These are phyloP conservation scores for Nebria brevicollis DNA, from an alignment of 2,888 invertebrate species.

Conservation along the genomic window DNA sequence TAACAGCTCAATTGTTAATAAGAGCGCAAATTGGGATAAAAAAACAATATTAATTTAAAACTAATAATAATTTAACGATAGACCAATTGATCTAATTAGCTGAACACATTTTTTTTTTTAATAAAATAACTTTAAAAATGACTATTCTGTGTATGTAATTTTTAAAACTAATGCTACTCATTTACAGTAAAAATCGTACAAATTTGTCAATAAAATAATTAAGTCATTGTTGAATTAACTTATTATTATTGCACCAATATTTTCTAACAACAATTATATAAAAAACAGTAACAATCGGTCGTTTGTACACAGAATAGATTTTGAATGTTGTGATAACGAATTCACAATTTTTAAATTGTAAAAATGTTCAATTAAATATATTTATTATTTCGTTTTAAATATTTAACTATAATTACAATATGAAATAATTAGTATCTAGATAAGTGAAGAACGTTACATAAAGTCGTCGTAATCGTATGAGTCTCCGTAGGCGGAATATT, in stretches of 20 bases:
- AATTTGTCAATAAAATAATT: too few relatives aligned
- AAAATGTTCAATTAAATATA: conserved; percentile 32
- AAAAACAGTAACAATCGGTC: conserved; percentile 26
- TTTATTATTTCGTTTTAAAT: conserved; percentile 33
- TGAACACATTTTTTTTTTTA: conserved; percentile 14
- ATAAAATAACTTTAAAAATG: background rate
- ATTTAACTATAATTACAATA: conserved; percentile 47
- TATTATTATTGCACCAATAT: conserved; percentile 39
- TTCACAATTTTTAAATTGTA: conserved; percentile 30
- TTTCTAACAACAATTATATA: conserved; percentile 30
- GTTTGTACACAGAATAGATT: conserved; percentile 43
- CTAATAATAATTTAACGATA: conserved; percentile 4
- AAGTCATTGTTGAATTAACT: background rate
- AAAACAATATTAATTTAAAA: background rate
- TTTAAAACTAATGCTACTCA: background rate
- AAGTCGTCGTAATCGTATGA: conserved; percentile 81
- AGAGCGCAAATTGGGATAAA: background rate
- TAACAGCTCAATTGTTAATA: background rate
- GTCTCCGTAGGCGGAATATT: conserved; percentile 74
- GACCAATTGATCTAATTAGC: background rate
- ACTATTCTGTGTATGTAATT: conserved; percentile 38
- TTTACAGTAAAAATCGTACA: background rate
- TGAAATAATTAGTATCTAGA: conserved; percentile 31
- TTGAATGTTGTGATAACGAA: background rate
- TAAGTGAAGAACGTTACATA: conserved; percentile 70